Conservation (phyloP, 2,797 vertebrate genomes). For the Sebastolobus alascanus region DNA sequence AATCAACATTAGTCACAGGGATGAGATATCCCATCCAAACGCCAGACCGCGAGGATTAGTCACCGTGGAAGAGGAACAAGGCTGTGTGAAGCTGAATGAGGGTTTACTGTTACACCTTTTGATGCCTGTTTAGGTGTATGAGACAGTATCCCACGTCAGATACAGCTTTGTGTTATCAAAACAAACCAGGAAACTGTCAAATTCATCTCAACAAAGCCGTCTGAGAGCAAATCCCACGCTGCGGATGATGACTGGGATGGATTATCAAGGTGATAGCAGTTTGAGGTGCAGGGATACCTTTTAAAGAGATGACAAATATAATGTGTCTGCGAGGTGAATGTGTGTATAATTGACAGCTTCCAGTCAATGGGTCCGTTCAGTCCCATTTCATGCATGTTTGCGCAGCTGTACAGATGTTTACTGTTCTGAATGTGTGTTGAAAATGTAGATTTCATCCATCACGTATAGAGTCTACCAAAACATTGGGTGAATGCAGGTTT, state of each 20-base stretch:
- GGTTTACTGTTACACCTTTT: conserved; percentile 65
- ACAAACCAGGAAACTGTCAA: conserved; percentile 60
- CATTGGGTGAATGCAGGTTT: background rate
- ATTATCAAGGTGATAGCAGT: conserved; percentile 54
- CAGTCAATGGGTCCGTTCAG: background rate
- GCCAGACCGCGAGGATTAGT: conserved; percentile 61
- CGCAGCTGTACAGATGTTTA: conserved; percentile 27
- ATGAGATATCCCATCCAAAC: conserved; percentile 40
- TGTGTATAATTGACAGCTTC: conserved; percentile 22
- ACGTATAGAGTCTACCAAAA: background rate
- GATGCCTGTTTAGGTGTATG: conserved; percentile 52
- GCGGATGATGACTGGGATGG: conserved; percentile 46
- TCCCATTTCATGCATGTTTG: conserved; percentile 37
- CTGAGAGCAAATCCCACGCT: conserved; percentile 50
- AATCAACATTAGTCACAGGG: conserved; percentile 61
- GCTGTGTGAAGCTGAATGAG: conserved; percentile 40
- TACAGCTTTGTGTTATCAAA: conserved; percentile 59
- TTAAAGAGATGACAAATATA: conserved; percentile 20
- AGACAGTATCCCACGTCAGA: conserved; percentile 60
- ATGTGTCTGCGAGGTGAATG: conserved; percentile 6
- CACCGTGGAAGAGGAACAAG: conserved; percentile 37
- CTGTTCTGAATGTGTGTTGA: conserved; percentile 20
- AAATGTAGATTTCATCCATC: conserved; percentile 10
- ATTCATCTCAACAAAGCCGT: conserved; percentile 51
- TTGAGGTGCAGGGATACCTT: conserved; percentile 24